Conservation (phyloP, 2,113 vertebrate genomes). For the Osmerus mordax region DNA sequence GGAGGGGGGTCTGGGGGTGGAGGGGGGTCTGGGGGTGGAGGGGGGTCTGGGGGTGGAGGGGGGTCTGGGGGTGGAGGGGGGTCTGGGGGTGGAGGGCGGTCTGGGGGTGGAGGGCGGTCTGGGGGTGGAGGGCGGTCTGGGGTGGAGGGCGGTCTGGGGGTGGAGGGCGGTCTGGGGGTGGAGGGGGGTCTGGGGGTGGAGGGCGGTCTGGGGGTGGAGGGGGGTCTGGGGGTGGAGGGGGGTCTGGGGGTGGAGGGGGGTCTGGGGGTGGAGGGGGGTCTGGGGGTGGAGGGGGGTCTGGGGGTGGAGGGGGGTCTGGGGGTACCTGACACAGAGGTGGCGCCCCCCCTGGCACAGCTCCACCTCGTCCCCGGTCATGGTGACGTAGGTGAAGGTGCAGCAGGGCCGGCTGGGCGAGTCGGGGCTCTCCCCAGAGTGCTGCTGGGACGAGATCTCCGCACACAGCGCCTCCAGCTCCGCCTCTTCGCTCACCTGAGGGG, state of each 20-base stretch:
- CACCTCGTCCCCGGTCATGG: slow-evolving; percentile 91
- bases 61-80: too few species aligned
- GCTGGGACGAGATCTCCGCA: slow-evolving; percentile 91
- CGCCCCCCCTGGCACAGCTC: slow-evolving; percentile 88
- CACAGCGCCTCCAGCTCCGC: slow-evolving; percentile 88
- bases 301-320: neutral
- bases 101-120: too few species aligned
- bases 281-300: too few species aligned
- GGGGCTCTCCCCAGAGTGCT: slow-evolving; percentile 86
- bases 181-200: slow-evolving; percentile 25
- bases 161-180: neutral
- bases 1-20: too few species aligned
- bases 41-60: neutral
- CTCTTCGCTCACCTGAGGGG: slow-evolving; percentile 82
- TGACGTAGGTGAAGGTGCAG: slow-evolving; percentile 92
- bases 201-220: too few species aligned
- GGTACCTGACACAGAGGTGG: slow-evolving; percentile 84
- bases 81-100: too few species aligned
- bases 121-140: neutral
- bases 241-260: too few species aligned
- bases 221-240: too few species aligned
- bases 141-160: too few species aligned
- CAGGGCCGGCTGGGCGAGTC: slow-evolving; percentile 89
- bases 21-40: too few species aligned
- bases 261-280: too few species aligned